Conservation (phyloP, 2,797 vertebrate species). For the Acrocephalus scirpaceus region DNA sequence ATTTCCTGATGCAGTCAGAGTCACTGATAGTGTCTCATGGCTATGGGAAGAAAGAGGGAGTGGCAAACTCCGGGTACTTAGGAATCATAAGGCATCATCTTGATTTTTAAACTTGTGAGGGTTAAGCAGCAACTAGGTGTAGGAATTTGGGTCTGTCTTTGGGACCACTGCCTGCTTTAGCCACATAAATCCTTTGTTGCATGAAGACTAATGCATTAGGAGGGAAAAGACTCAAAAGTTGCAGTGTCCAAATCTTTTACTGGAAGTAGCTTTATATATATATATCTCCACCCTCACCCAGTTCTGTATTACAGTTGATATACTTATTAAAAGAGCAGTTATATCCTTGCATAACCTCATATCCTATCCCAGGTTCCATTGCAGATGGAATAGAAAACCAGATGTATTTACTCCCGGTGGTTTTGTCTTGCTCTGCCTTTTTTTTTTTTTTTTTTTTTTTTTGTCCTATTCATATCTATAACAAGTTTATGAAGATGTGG, state of each 20-base stretch:
- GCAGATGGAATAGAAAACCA: neutral
- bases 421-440: slow-evolving; percentile 18
- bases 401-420: neutral
- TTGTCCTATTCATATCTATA: neutral
- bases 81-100: neutral
- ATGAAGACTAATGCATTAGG: neutral
- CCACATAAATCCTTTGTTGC: neutral
- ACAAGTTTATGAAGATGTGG: neutral
- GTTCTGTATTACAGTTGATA: neutral
- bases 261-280: neutral
- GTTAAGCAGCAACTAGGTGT: neutral
- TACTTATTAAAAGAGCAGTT: neutral
- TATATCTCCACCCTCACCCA: neutral
- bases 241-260: neutral
- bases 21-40: neutral
- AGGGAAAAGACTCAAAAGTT: neutral
- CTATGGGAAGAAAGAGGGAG: neutral
- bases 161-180: neutral
- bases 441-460: neutral
- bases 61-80: neutral
- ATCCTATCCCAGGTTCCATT: neutral
- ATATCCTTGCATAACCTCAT: neutral
- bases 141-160: neutral
- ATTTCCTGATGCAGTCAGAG: neutral
- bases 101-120: neutral